Conservation (phyloP, 2,888 invertebrate species). For the Pinctada fucata region DNA sequence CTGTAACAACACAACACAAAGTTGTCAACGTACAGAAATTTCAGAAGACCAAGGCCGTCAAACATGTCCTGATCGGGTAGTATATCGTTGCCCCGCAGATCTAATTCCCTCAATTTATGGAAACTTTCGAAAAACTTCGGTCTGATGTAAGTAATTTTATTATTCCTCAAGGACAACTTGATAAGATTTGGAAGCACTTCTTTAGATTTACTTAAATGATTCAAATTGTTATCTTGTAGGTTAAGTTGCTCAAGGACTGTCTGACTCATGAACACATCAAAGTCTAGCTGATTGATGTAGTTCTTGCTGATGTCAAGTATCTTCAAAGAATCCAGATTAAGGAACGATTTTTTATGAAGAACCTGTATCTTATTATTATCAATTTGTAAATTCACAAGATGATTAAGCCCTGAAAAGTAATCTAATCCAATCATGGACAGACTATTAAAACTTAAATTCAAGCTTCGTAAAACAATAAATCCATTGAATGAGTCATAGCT, state of each 20-base stretch:
- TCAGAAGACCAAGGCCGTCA: slow-evolving; percentile 15
- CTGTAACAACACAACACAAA: slow-evolving; percentile 20
- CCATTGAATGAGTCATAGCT: no score
- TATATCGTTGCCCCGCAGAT: slow-evolving; percentile 2
- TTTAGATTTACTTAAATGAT: no score
- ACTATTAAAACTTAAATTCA: no score
- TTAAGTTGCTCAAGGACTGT: slow-evolving; percentile 10
- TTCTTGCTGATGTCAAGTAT: no score
- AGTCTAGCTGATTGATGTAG: background rate
- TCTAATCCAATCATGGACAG: no score
- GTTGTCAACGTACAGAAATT: slow-evolving; percentile 15
- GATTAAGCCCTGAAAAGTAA: no score
- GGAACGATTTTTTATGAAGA: no score
- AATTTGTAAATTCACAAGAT: no score
- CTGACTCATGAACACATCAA: background rate
- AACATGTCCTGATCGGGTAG: slow-evolving; percentile 9
- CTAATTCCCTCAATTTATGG: background rate
- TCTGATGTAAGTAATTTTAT: slow-evolving; percentile 1
- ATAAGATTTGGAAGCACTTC: background rate
- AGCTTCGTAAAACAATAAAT: no score
- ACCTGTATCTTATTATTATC: no score
- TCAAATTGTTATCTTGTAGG: slow-evolving; percentile 8
- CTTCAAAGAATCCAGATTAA: no score
- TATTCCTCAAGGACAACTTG: slow-evolving; percentile 1
- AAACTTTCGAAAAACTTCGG: slow-evolving; percentile 5